Conservation (phyloP, 2,113 vertebrate genomes). For the Toxostoma redivivum region DNA sequence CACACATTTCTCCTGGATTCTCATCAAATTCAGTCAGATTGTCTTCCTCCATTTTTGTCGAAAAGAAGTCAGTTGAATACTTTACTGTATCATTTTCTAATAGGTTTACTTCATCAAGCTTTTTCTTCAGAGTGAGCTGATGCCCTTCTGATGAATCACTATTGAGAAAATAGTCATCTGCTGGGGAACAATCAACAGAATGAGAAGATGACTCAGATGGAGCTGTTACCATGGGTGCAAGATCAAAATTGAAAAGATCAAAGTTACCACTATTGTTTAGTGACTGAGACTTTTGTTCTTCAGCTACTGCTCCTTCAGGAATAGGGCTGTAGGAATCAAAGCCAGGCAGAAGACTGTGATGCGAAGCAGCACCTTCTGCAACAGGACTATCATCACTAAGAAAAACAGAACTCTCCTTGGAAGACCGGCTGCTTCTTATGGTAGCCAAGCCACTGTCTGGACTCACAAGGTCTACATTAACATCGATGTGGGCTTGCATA, state of each 20-base stretch:
- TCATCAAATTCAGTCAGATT: slow-evolving; percentile 76
- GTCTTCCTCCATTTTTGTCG: slow-evolving; percentile 67
- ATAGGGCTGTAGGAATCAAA: slow-evolving; percentile 80
- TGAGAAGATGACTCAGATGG: slow-evolving; percentile 67
- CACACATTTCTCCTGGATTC: slow-evolving; percentile 42
- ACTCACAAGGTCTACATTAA: slow-evolving; percentile 84
- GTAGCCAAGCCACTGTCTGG: slow-evolving; percentile 93
- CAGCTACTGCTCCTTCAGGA: slow-evolving; percentile 77
- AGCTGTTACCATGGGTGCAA: slow-evolving; percentile 68
- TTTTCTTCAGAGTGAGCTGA: slow-evolving; percentile 57
- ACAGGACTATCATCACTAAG: slow-evolving; percentile 93
- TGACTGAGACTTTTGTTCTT: slow-evolving; percentile 75
- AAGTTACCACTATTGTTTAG: slow-evolving; percentile 74
- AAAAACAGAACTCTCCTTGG: slow-evolving; percentile 93
- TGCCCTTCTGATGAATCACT: slow-evolving; percentile 73
- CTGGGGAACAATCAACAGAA: slow-evolving; percentile 75
- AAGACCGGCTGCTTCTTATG: slow-evolving; percentile 91
- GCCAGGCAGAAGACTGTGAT: slow-evolving; percentile 81
- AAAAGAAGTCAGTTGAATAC: slow-evolving; percentile 68
- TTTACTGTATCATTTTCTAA: slow-evolving; percentile 60
- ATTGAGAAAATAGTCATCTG: slow-evolving; percentile 74
- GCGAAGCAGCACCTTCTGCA: slow-evolving; percentile 75
- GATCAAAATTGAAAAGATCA: slow-evolving; percentile 86
- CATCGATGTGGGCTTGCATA: slow-evolving; percentile 76
- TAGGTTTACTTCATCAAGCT: slow-evolving; percentile 8